Evolutionary conservation across 2,797 vertebrate species (phyloP), one percentile per base, ranked within the genome.

Genomic region (Chloroceryle inda): DNA sequence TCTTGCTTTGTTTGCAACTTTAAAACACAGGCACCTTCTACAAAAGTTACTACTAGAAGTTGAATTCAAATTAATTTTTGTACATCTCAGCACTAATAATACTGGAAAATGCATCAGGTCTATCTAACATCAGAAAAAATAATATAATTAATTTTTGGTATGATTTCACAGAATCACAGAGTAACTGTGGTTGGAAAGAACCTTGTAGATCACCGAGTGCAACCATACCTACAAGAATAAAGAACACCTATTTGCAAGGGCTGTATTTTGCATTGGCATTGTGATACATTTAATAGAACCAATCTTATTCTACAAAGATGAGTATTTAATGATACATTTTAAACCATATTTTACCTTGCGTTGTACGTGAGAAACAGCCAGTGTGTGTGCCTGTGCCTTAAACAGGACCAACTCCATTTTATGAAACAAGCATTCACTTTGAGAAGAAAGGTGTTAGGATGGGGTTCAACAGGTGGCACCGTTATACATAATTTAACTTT

Each of bases 381-480:
- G 24, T 12, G 3, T 42, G 12, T 13, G 13, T 35, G 42, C 33
- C 50, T 82, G 20, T 31, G 18, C 69, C 58, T 85, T 55, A 83
- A 79, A 76, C 31, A 89, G 67, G 56, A 29, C 33, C 29, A 83
- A 17, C 11, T 53, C 53, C 61, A 73, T 47, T 71, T 63, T 59
- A 64, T 50, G 66, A 82, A 67, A 83, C 21, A 21, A n/a, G 38
- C 8, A 5, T 69, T 58, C 11, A 23, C 56, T 93, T 80, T 64
- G 42, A 92, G 75, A 77, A 71, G 82, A 80, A 91, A 93, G 75
- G 92, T 68, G 29, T 62, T 66, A 66, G 61, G 50, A 82, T 49
- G 45, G 64, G 37, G 87, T 91, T 96, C 96, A 95, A 67, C 87
- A 96, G 94, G 89, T 94, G 96, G 94, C 94, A 96, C 89, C 94